Evolutionary conservation across 2,797 vertebrate genomes (phyloP), one percentile per base, ranked within the genome.

Genomic region (Smutsia temminckii): DNA sequence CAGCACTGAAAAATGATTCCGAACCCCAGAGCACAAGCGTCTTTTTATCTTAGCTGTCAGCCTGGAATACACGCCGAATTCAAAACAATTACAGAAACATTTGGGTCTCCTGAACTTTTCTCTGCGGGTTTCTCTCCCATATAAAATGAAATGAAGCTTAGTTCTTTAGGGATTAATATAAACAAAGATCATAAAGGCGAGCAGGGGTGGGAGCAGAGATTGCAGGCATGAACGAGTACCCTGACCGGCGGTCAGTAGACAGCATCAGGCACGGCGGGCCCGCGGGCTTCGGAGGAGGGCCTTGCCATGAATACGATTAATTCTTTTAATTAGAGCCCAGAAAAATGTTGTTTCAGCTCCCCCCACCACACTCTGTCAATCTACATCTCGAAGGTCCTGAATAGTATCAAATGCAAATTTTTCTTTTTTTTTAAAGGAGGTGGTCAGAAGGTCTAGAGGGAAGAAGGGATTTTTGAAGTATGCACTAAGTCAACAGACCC

Each of bases 391-490:
- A 63, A 91, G 97, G 69, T 46, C 89, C 97, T 91, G 94, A 98
- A 64, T 57, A 91, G 97, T 34, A 97, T 98, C 97, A 95, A 97
- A 98, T 97, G 98, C 97, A 98, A 98, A 98, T 96, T 64, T 53
- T 89, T 90, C 86, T 91, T 96, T 72, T 95, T 80, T 80, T 95
- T 74, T 10, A 2, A 8, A 95, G 40, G 97, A 97, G 98, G 97
- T 98, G 98, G 98, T 98, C 98, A 95, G 98, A 98, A 97, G 98
- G 98, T 98, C 98, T 94, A 96, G 96, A 97, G 98, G 98, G 98
- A 98, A 98, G 97, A 93, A 96, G 98, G 98, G 98, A 98, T 98
- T 98, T 98, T 97, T 98, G 98, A 98, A 98, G 97, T 98, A 98
- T 98, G 98, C 97, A 97, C 97, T 98, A 98, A 98, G 98, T 98